These are phyloP conservation scores for Nemoura dubitans DNA, from an alignment of 2,888 invertebrate species.

Conservation along the genomic window DNA sequence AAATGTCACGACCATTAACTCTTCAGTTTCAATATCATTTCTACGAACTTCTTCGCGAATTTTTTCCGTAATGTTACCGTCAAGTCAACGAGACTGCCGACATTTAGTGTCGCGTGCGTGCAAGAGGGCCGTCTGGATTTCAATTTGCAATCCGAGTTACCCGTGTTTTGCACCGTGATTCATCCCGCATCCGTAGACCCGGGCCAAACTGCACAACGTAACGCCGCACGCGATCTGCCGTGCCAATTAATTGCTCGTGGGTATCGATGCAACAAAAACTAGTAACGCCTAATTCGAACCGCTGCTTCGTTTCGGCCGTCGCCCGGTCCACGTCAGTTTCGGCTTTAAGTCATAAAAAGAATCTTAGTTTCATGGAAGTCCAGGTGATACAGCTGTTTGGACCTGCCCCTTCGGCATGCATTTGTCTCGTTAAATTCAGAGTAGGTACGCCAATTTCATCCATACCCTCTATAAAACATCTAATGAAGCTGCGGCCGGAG, in stretches of 20 bases:
- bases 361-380: not conserved
- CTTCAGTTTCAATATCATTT: not conserved
- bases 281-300: not conserved
- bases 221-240: not conserved
- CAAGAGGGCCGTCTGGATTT: not conserved
- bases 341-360: not conserved
- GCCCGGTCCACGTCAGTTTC: not conserved
- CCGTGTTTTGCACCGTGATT: not conserved
- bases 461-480: not conserved
- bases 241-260: not conserved
- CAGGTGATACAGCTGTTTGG: not conserved
- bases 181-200: not conserved
- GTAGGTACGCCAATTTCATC: not conserved
- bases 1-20: not conserved
- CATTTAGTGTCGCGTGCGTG: not conserved
- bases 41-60: not conserved
- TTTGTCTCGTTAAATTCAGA: not conserved
- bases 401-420: not conserved
- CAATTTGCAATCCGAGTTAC: not conserved
- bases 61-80: too few relatives aligned
- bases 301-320: not conserved
- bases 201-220: not conserved
- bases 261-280: not conserved
- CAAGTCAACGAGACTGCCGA: not conserved
- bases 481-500: not conserved